Conservation (phyloP, 1,140 invertebrate species). For the Wasmannia auropunctata region DNA sequence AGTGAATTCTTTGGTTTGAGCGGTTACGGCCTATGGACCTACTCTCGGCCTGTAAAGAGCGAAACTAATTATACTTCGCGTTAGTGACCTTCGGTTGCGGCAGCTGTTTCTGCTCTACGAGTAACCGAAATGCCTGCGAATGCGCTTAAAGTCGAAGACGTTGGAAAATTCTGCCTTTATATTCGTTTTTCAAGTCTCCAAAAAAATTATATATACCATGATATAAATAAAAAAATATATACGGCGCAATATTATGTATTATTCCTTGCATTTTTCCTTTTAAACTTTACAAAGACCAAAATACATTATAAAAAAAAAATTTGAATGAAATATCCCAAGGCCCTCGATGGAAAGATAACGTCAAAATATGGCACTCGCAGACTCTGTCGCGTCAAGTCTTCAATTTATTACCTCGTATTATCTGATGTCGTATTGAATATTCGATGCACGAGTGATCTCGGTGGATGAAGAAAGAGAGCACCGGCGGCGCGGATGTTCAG, state of each 20-base stretch:
- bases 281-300: neutral
- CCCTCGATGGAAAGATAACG: neutral
- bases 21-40: neutral
- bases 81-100: slow-evolving; percentile 58
- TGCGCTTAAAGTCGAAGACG: neutral
- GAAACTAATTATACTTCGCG: slow-evolving; percentile 69
- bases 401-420: slow-evolving; percentile 58
- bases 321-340: neutral
- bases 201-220: neutral
- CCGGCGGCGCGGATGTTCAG: slow-evolving; percentile 38
- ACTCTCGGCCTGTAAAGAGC: slow-evolving; percentile 51
- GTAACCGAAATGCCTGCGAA: slow-evolving; percentile 27
- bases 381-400: slow-evolving; percentile 53
- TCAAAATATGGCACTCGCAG: slow-evolving; percentile 16
- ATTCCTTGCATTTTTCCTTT: neutral
- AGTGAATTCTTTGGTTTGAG: slow-evolving; percentile 39
- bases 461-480: slow-evolving; percentile 42
- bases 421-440: slow-evolving; percentile 58
- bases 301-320: neutral
- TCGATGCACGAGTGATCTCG: slow-evolving; percentile 56
- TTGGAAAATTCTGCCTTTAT: neutral
- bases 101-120: slow-evolving; percentile 56
- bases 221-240: neutral
- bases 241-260: neutral
- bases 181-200: neutral